Base-by-base conservation (phyloP, 2,113 vertebrate genomes). In the Zootoca vivipara region DNA sequence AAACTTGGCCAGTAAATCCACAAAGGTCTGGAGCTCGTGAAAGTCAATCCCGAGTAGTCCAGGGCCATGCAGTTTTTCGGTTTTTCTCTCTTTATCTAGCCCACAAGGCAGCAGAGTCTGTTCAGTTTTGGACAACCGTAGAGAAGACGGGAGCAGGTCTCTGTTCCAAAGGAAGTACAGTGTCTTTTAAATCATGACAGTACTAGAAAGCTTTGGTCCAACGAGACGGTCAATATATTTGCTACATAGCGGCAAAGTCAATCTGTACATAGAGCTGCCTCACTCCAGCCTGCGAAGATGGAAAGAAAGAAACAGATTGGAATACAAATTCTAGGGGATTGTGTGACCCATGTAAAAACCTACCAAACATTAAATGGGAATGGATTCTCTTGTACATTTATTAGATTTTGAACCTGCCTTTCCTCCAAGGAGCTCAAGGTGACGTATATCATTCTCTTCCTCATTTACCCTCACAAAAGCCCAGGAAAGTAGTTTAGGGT, bases 221-320 rank as follows among this genome's bases (percentile, higher is more conserved):
- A 94, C 90, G 93, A 95, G 83, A 94, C 89, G 87, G 67, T 91
- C 89, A 77, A 93, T 89, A 89, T 88, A 67, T 35, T 90, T 89
- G 94, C 96, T 98, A 99, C 97, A 99, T 98, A 87, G 97, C 97
- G 1, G 98, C 98, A 10, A 96, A 96, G 56, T 99, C 99, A 33
- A 99, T 98, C 97, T 99, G 99, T 94, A 99, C 96, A 82, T 99
- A 99, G 73, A 99, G 97, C 95, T 99, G 99, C 88, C 98, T 96
- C 38, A 99, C 98, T 81, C 99, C 99, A 0, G 95, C 98, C 99
- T 99, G 92, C 2, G 75, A 93, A 93, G 40, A 89, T 69, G 89
- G 35, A 93, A 89, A 9, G 2, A 78, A 78, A 80, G 86, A 86
- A 33, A 83, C 82, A 65, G 62, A 85, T 82, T 12, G 91, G 70